phyloP scores from a whole-genome alignment of 2,797 vertebrate species.

The Eupleurogrammus muticus region DNA sequence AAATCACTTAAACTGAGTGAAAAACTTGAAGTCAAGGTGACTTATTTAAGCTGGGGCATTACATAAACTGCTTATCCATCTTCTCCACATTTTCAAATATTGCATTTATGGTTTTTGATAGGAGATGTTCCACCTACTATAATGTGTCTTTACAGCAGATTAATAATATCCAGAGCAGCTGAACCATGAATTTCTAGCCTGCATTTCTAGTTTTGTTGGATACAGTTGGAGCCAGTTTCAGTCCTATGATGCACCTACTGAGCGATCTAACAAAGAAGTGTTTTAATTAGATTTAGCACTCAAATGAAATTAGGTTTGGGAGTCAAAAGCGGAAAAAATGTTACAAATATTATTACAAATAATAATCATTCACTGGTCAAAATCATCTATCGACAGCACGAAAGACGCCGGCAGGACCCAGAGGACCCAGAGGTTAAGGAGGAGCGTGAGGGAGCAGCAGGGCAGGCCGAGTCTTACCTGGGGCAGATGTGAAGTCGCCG shows the following conservation, averaged over 20 bases:
- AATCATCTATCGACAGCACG: not conserved
- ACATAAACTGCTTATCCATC: not conserved
- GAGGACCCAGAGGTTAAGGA: not conserved
- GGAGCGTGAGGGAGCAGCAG: not conserved
- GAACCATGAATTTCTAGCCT: not conserved
- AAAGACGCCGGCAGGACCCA: not conserved
- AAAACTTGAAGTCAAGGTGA: not conserved
- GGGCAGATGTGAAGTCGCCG: constrained; percentile 41
- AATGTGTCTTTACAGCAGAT: not conserved
- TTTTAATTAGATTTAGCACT: not conserved
- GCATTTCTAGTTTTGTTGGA: constrained; percentile 5
- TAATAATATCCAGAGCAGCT: constrained; percentile 3
- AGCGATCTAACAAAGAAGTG: not conserved
- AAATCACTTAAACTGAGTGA: not conserved
- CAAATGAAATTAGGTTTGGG: not conserved
- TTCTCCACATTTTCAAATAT: not conserved
- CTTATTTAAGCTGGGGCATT: not conserved
- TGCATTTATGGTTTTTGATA: not conserved
- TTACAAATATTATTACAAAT: no score
- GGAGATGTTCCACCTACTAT: not conserved
- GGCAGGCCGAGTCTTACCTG: constrained; percentile 70
- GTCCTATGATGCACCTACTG: constrained; percentile 23
- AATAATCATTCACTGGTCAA: not conserved
- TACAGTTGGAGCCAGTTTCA: not conserved
- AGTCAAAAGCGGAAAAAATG: not conserved